phyloP scores from a whole-genome alignment of 2,797 vertebrate genomes.

The Paratrypauchen microcephalus region DNA sequence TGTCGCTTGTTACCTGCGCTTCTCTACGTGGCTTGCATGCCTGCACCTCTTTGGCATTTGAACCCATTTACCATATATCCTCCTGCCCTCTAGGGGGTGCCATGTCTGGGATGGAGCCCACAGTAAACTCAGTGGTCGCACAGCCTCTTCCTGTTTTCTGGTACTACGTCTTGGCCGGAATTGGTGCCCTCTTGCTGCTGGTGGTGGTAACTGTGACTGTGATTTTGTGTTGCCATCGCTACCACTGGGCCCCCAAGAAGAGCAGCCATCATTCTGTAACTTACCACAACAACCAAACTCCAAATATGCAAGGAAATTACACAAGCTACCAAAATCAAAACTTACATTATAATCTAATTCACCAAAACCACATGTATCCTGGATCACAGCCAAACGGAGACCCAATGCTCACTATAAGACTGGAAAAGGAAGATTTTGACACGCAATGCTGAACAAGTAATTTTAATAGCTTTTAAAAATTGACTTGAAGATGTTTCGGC shows the following conservation, averaged over 20 bases:
- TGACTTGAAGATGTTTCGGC: constrained; percentile 23
- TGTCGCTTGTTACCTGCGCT: constrained; percentile 20
- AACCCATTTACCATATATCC: constrained; percentile 60
- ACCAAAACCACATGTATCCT: constrained; percentile 87
- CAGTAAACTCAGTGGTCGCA: constrained; percentile 94
- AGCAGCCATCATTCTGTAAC: constrained; percentile 88
- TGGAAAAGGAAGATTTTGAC: constrained; percentile 87
- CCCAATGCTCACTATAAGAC: constrained; percentile 92
- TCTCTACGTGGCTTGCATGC: constrained; percentile 58
- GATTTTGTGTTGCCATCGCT: constrained; percentile 95
- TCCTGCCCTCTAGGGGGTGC: constrained; percentile 97
- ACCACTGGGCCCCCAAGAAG: constrained; percentile 96
- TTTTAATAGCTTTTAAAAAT: constrained; percentile 22
- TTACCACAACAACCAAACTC: constrained; percentile 86
- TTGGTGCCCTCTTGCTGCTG: constrained; percentile 92
- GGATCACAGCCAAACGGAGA: constrained; percentile 84
- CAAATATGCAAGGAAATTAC: constrained; percentile 44
- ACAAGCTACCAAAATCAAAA: constrained; percentile 60
- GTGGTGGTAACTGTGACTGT: constrained; percentile 87
- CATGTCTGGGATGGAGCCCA: constrained; percentile 94
- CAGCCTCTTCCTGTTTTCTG: constrained; percentile 95
- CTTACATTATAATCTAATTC: constrained; percentile 56
- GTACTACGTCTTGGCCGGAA: constrained; percentile 98
- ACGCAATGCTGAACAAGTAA: constrained; percentile 81
- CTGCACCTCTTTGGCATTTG: constrained; percentile 46